Percentiles rank a stretch among this genome's conserved stretches.
Conservation (phyloP, 23 tunicate species). For the Clavelina lepadiformis region DNA sequence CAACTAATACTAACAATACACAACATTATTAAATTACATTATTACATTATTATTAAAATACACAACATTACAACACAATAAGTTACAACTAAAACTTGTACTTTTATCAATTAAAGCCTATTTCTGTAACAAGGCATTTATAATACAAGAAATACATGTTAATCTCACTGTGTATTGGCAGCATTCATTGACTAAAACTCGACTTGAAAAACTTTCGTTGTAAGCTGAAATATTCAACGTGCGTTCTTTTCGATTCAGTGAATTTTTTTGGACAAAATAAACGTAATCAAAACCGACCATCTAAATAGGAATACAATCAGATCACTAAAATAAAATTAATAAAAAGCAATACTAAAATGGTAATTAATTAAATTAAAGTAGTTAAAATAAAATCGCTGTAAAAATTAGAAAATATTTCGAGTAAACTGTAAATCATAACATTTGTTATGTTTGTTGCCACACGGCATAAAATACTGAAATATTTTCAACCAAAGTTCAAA, state of each 20-base stretch:
- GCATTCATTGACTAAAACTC: conserved; percentile 58
- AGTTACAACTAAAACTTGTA: background rate
- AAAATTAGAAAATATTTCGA: too few species aligned
- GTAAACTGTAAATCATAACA: too few species aligned
- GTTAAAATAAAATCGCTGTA: too few species aligned
- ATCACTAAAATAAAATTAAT: too few species aligned
- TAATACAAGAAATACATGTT: too few species aligned
- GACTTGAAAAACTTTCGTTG: conserved; percentile 87
- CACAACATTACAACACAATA: background rate
- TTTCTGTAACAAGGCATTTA: background rate
- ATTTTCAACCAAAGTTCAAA: conserved; percentile 4
- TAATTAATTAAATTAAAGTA: too few species aligned
- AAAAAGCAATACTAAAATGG: too few species aligned
- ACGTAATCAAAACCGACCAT: conserved; percentile 89
- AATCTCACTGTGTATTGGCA: conserved; percentile 92
- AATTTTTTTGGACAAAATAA: conserved; percentile 91
- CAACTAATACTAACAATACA: too few species aligned
- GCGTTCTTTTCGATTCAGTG: conserved; percentile 64
- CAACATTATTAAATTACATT: background rate
- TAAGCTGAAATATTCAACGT: conserved; percentile 83
- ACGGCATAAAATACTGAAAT: conserved; percentile 1
- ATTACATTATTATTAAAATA: background rate
- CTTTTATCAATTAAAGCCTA: background rate
- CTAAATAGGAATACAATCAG: conserved; percentile 21
- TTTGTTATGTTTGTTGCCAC: too few species aligned